Conservation (phyloP, 2,888 invertebrate species). For the Sesia bembeciformis region DNA sequence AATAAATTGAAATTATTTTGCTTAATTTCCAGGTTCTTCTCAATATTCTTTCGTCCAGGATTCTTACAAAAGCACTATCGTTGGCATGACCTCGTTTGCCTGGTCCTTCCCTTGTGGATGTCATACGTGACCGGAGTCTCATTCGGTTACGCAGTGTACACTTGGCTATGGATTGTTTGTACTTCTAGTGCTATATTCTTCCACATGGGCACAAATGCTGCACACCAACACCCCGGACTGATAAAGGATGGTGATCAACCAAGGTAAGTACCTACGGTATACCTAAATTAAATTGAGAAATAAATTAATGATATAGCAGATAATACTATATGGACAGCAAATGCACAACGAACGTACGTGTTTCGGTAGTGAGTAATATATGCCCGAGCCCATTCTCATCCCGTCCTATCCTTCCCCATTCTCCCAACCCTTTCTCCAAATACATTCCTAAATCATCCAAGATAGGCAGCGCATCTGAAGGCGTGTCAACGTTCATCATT, state of each 20-base stretch:
- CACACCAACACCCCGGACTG: constrained; percentile 86
- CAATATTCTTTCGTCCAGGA: constrained; percentile 30
- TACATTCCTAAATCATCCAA: too few relatives aligned
- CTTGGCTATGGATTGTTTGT: constrained; percentile 73
- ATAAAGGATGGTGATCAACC: constrained; percentile 84
- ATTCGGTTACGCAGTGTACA: constrained; percentile 35
- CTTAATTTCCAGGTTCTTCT: constrained; percentile 27
- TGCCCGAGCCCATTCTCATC: too few relatives aligned
- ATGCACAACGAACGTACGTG: too few relatives aligned
- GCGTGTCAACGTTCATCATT: too few relatives aligned
- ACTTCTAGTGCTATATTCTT: constrained; percentile 76
- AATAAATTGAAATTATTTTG: neutral
- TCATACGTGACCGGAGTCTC: constrained; percentile 36
- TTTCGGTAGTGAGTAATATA: too few relatives aligned
- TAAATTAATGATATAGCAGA: too few relatives aligned
- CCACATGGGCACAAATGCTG: constrained; percentile 80
- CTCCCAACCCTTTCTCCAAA: too few relatives aligned
- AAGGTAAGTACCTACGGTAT: constrained; percentile 13
- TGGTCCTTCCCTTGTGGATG: constrained; percentile 58
- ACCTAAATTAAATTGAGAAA: too few relatives aligned
- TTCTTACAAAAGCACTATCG: constrained; percentile 38
- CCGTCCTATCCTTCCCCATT: too few relatives aligned
- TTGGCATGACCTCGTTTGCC: constrained; percentile 44
- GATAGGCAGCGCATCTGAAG: too few relatives aligned
- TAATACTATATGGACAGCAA: too few relatives aligned